Base-by-base conservation (phyloP, 2,113 vertebrate genomes). In the Oxyruncus cristatus region DNA sequence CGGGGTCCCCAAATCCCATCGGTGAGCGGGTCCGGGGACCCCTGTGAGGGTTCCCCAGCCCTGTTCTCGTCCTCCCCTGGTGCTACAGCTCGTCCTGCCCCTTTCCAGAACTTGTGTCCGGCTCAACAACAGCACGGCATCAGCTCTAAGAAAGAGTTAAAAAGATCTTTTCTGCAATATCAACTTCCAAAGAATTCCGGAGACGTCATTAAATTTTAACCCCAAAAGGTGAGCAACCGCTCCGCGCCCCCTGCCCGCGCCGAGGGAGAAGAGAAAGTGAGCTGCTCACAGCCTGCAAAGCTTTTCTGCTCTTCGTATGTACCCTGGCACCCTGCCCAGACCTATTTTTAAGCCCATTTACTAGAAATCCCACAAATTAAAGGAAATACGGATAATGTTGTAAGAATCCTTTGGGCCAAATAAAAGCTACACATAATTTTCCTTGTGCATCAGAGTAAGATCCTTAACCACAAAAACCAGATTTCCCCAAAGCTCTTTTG, bases 271-370 rank as follows among this genome's bases (percentile, higher is more conserved):
- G 96, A 93, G 97, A 97, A 96, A 97, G 94, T 8, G 52, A 96
- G 89, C 68, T 46, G 66, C 95, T 94, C 67, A 1, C 78, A 89
- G 75, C 89, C 81, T 75, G 62, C 89, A 92, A 72, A 72, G 97
- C 95, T 44, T 90, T 93, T 95, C 89, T 92, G 92, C 97, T 89
- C 86, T 90, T 96, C 94, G 1, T 95, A 95, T 96, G 97, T 97
- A 95, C 97, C 94, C 97, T 98, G 98, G 98, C 98, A 96, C 30
- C 53, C 5, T 18, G 98, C 98, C 98, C 95, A 24, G 98, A 90
- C 97, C 98, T 98, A 98, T 98, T 98, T 98, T 98, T 98, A 98
- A 98, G 97, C 94, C 97, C 97, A 97, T 98, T 98, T 98, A 98
- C 98, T 98, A 98, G 98, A 98, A 98, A 98, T 98, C 97, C 97